Conservation (phyloP, 2,113 vertebrate genomes). For the Paramormyrops kingsleyae region DNA sequence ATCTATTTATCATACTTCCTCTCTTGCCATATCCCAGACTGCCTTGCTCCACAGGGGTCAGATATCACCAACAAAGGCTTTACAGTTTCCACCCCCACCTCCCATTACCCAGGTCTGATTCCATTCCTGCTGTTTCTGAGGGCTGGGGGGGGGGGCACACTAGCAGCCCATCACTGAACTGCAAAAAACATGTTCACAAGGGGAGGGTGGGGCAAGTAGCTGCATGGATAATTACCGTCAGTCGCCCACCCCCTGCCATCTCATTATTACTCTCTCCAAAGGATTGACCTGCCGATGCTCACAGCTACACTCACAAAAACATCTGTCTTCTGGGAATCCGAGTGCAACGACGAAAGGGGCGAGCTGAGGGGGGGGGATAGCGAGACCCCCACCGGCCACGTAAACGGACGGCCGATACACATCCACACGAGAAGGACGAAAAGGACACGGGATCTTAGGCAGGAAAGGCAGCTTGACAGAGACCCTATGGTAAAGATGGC, state of each 20-base stretch:
- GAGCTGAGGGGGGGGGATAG: neutral
- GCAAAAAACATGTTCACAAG: neutral
- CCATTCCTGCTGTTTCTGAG: neutral
- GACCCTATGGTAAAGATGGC: neutral
- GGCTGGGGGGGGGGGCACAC: neutral
- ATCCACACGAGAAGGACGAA: neutral
- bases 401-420: neutral
- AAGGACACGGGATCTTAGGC: too few species aligned
- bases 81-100: neutral
- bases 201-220: neutral
- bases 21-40: neutral
- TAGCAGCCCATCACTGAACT: neutral
- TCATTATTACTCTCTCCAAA: constrained; percentile 7
- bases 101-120: neutral
- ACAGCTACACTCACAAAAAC: constrained; percentile 16
- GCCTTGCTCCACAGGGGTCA: neutral
- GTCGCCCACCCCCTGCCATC: neutral
- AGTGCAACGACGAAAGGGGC: neutral
- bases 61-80: neutral
- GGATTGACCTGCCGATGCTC: neutral
- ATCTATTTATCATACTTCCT: neutral
- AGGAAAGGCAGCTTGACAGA: neutral
- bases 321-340: neutral
- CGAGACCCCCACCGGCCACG: neutral
- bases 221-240: neutral